These are phyloP conservation scores for Argentina silus DNA, from an alignment of 2,797 vertebrate species.

Conservation along the genomic window DNA sequence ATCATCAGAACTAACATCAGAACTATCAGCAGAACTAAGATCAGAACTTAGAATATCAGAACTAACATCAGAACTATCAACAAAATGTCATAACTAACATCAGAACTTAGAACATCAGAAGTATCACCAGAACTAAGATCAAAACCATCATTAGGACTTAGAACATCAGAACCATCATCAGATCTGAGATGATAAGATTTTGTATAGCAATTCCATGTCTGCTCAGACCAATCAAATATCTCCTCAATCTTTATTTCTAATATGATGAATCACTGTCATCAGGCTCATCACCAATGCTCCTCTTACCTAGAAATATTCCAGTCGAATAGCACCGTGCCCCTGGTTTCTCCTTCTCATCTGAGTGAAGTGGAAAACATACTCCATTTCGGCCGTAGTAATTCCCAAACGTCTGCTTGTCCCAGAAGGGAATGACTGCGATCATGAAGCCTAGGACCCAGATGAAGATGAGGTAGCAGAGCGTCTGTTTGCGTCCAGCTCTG, in stretches of 20 bases:
- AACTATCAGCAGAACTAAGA: too few species aligned
- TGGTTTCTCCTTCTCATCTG: slow-evolving; percentile 57
- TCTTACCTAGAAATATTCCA: slow-evolving; percentile 72
- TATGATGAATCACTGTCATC: too few species aligned
- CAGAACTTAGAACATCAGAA: too few species aligned
- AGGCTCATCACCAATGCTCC: neutral
- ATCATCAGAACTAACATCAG: too few species aligned
- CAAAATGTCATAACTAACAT: too few species aligned
- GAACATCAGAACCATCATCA: too few species aligned
- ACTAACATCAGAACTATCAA: too few species aligned
- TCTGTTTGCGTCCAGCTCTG: slow-evolving; percentile 62
- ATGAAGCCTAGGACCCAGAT: slow-evolving; percentile 74
- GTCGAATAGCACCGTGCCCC: slow-evolving; percentile 65
- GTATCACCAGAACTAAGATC: neutral
- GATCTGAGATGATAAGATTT: too few species aligned
- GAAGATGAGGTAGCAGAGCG: slow-evolving; percentile 53
- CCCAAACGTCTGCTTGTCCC: slow-evolving; percentile 66
- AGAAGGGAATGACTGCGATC: slow-evolving; percentile 68
- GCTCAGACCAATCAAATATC: too few species aligned
- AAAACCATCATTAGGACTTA: neutral
- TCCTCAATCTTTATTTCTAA: too few species aligned
- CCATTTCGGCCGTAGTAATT: slow-evolving; percentile 75
- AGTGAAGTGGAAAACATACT: slow-evolving; percentile 73
- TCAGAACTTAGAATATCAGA: too few species aligned
- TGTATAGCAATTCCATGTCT: too few species aligned